Base-by-base conservation (phyloP, 2,888 invertebrate genomes). In the Allolobophora icterica region DNA sequence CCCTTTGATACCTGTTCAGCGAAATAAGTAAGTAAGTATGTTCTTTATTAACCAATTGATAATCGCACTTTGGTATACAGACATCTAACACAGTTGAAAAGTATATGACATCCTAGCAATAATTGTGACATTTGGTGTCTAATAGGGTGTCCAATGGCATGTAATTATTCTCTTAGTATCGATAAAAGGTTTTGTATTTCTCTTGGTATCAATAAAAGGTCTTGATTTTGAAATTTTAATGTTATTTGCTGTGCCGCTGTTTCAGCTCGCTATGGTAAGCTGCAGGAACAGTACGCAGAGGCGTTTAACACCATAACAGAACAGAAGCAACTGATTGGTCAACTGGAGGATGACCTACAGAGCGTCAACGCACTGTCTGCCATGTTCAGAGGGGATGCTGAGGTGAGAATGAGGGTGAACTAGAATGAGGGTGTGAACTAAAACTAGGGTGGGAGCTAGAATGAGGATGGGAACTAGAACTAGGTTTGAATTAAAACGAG, bases 321-420 rank as follows among this genome's bases (percentile, higher is more conserved):
- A 91, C 95, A 95, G 94, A 95, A 95, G 91, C 91, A 92, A 15
- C 94, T 96, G 91, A 95, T 95, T 91, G 93, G 92, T 4, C 95
- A 95, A 92, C 94, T 96, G 92, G 96, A 96, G 92, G 94, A 95
- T 84, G 96, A 96, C 92, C 94, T 96, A 83, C 93, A 95, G 89
- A 94, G 94, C 92, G 95, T 96, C 92, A 95, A 95, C 90, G 94
- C 95, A 35, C 93, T 96, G 91, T 95, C 95, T 6, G 94, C 95
- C 89, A 94, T 95, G 94, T 95, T 95, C 94, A 93, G 95, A 45
- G 95, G 95, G 0, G 95, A 95, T 92, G 95, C 95, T 40, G 95
- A 95, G 94, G 95, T 92, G 19, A 42, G 90, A 33, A 42, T 42
- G 30, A 21, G 34, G 17, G 0, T 11, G n/a, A 24, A 33, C n/a